Conservation (phyloP, 30 jellyfish, hydroid and myxozoan genomes). For the Aurelia sp. region DNA sequence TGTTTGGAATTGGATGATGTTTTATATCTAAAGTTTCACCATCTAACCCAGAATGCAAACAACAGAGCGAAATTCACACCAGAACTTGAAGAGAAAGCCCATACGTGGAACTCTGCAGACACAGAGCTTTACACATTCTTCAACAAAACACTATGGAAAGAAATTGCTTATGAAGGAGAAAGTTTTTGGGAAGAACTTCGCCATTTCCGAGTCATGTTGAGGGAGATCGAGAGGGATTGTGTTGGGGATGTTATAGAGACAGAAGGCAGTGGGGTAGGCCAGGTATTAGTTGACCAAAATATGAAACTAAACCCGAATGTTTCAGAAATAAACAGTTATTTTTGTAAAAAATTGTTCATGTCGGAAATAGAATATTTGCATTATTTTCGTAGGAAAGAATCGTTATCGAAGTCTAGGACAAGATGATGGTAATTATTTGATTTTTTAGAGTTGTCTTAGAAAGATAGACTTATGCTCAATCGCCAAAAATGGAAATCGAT, state of each 20-base stretch:
- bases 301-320: constrained; percentile 70
- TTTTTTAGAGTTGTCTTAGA: too few species aligned
- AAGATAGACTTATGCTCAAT: too few species aligned
- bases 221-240: constrained; percentile 82
- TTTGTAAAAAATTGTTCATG: constrained; percentile 89
- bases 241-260: constrained; percentile 23
- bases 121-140: constrained; percentile 74
- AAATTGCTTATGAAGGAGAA: constrained; percentile 89
- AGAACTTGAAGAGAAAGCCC: constrained; percentile 68
- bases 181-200: constrained; percentile 88
- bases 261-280: constrained; percentile 70
- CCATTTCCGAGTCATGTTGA: constrained; percentile 60
- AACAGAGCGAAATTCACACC: constrained; percentile 72
- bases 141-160: constrained; percentile 93
- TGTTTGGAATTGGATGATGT: constrained; percentile 95
- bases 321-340: constrained; percentile 79
- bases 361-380: constrained; percentile 86
- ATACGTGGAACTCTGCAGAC: constrained; percentile 93
- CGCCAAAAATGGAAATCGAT: too few species aligned
- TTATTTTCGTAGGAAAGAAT: constrained; percentile 89
- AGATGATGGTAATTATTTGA: not conserved
- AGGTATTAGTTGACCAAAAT: constrained; percentile 14
- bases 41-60: constrained; percentile 58
- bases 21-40: constrained; percentile 83
- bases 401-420: constrained; percentile 65